Evolutionary conservation across 2,888 invertebrate genomes (phyloP).

Genomic region (Neria commutata): DNA sequence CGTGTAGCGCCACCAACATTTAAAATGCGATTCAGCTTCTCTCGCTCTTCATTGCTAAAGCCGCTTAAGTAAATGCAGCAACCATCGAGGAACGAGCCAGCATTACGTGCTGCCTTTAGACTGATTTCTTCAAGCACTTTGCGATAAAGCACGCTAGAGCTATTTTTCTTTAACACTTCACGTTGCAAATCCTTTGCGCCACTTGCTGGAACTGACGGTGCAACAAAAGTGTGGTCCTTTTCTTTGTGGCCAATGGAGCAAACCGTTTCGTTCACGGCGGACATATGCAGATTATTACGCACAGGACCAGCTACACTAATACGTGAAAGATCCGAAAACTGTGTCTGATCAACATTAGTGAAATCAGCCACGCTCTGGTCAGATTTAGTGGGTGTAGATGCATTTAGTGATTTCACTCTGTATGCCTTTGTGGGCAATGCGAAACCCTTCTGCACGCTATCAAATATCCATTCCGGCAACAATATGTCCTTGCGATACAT

Average conservation of each 20-base stretch:
- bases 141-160: slow-evolving; percentile 29
- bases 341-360: slow-evolving; percentile 43
- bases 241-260: slow-evolving; percentile 34
- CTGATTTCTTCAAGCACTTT: slow-evolving; percentile 63
- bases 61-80: slow-evolving; percentile 79
- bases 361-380: slow-evolving; percentile 54
- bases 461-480: slow-evolving; percentile 77
- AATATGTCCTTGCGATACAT: slow-evolving; percentile 68
- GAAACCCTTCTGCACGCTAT: slow-evolving; percentile 75
- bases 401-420: slow-evolving; percentile 67
- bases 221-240: background rate
- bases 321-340: slow-evolving; percentile 55
- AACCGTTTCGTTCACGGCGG: slow-evolving; percentile 42
- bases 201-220: slow-evolving; percentile 1
- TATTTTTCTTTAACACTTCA: slow-evolving; percentile 33
- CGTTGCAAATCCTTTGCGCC: slow-evolving; percentile 38
- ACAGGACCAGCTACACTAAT: slow-evolving; percentile 42
- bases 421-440: slow-evolving; percentile 70
- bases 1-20: slow-evolving; percentile 85
- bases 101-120: slow-evolving; percentile 71
- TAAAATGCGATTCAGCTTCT: slow-evolving; percentile 73
- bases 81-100: slow-evolving; percentile 86
- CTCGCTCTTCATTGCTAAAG: slow-evolving; percentile 68
- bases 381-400: slow-evolving; percentile 73
- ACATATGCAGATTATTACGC: slow-evolving; percentile 42